A percentile compares a stretch with the other conserved stretches of the same genome.
phyloP scores from a whole-genome alignment of 2,888 invertebrate species.

The Anagyrus pseudococci region DNA sequence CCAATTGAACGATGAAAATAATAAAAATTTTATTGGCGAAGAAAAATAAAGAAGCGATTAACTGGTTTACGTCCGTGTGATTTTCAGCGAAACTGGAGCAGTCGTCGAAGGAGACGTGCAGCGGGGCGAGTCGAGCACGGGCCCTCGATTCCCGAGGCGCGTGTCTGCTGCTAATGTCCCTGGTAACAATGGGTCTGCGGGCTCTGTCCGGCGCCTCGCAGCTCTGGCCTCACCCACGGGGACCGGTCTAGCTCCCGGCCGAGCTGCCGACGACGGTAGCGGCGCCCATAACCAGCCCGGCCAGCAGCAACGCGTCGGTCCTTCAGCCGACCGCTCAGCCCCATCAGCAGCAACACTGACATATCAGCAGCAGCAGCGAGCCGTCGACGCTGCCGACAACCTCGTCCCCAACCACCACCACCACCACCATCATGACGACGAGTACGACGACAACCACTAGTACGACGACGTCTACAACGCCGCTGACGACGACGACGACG shows the following conservation, averaged over 20 bases:
- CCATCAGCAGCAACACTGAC: constrained; percentile 18
- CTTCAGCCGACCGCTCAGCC: constrained; percentile 3
- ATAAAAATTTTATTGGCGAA: neutral
- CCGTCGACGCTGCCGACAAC: neutral
- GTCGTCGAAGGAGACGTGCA: constrained; percentile 56
- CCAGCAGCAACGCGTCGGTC: constrained; percentile 1
- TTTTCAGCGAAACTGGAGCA: constrained; percentile 58
- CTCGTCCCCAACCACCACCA: too few species aligned
- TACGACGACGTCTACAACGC: too few species aligned
- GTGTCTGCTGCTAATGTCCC: constrained; percentile 45
- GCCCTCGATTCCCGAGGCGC: constrained; percentile 41
- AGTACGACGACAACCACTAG: too few species aligned
- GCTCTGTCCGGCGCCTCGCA: constrained; percentile 30
- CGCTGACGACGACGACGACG: too few species aligned
- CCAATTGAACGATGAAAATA: too few species aligned
- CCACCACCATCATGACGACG: too few species aligned
- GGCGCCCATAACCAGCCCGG: constrained; percentile 5
- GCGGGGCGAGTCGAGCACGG: constrained; percentile 45
- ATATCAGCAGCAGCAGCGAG: constrained; percentile 12
- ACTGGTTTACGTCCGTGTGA: too few species aligned
- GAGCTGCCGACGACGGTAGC: constrained; percentile 19
- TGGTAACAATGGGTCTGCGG: constrained; percentile 29
- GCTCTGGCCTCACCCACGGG: constrained; percentile 28
- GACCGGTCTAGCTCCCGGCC: constrained; percentile 51
- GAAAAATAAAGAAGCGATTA: too few species aligned